phyloP scores from a whole-genome alignment of 2,113 vertebrate genomes.

The Pseudois nayaur region DNA sequence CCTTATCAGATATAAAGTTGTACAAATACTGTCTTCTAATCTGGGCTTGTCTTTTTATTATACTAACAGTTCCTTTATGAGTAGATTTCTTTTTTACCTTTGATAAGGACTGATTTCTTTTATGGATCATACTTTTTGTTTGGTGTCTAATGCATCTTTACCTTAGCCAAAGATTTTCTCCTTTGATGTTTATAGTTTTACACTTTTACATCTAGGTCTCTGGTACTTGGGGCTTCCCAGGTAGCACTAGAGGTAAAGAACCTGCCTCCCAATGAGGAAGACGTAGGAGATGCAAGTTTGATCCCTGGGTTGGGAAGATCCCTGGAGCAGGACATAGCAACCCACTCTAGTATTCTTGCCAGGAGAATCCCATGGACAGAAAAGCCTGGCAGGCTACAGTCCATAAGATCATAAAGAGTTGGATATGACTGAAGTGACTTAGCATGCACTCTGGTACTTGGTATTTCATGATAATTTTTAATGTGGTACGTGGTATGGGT shows the following conservation, averaged over 20 bases:
- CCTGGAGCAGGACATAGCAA: not conserved
- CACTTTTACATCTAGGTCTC: not conserved
- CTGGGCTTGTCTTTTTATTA: not conserved
- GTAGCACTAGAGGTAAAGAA: not conserved
- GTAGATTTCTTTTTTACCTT: not conserved
- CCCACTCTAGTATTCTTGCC: not conserved
- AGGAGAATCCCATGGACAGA: not conserved
- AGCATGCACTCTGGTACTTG: not conserved
- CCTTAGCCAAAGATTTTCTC: not conserved
- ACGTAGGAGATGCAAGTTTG: accelerated
- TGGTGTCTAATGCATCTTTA: not conserved
- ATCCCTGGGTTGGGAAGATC: not conserved
- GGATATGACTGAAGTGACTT: not conserved
- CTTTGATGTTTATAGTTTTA: not conserved
- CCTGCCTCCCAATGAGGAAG: not conserved
- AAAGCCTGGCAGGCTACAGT: not conserved
- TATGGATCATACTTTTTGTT: not conserved
- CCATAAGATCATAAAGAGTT: not conserved
- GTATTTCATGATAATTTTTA: not conserved
- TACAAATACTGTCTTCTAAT: not conserved
- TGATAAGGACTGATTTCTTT: not conserved
- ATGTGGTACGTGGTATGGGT: not conserved
- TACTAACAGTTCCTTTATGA: not conserved
- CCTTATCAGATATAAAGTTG: not conserved
- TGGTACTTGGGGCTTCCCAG: not conserved